Evolutionary conservation across 2,888 invertebrate genomes (phyloP).

Genomic region (Aphidius colemani): DNA sequence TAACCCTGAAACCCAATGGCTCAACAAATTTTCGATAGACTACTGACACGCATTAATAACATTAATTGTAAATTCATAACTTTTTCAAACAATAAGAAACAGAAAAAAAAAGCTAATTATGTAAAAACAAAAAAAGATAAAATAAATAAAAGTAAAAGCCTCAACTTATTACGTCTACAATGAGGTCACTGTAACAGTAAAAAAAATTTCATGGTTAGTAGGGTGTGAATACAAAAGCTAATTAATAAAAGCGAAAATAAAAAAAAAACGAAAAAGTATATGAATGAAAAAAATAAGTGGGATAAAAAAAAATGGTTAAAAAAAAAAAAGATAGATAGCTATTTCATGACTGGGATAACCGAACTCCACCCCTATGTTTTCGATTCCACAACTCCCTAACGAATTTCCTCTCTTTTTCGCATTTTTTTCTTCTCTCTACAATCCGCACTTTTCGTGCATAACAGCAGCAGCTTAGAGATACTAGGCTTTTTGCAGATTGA

Average conservation of each 20-base stretch:
- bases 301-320: conserved; percentile 7
- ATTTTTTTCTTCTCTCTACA: conserved; percentile 19
- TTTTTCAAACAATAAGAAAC: conserved; percentile 5
- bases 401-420: not conserved
- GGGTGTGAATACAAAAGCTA: not conserved
- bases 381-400: conserved; percentile 5
- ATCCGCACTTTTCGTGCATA: conserved; percentile 29
- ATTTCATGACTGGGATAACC: conserved; percentile 22
- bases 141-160: no score
- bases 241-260: not conserved
- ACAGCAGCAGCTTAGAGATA: conserved; percentile 36
- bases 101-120: not conserved
- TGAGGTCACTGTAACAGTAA: conserved; percentile 3
- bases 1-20: conserved; percentile 32
- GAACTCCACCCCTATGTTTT: conserved; percentile 21
- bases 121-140: no score
- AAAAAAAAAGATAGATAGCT: not conserved
- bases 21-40: conserved; percentile 11
- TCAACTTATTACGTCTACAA: not conserved
- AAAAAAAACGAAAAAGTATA: not conserved
- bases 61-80: conserved; percentile 2
- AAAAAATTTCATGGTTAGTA: conserved; percentile 4
- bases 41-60: conserved; percentile 5
- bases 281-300: conserved; percentile 11
- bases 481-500: conserved; percentile 41